Evolutionary conservation across 2,888 invertebrate genomes (phyloP).

Genomic region (Suillia variegata): DNA sequence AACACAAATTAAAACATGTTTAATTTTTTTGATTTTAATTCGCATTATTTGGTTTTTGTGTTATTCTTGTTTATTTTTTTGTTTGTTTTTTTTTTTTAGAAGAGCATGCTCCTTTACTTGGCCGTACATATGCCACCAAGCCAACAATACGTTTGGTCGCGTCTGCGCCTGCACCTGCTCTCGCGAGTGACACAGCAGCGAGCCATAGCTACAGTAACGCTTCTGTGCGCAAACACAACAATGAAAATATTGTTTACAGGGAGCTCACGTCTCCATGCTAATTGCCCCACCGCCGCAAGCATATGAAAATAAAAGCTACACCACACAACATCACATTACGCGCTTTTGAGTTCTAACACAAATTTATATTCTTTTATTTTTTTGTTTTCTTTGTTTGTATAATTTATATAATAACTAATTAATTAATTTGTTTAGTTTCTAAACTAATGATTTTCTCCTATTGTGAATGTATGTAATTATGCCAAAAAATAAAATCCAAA

Average conservation of each 20-base stretch:
- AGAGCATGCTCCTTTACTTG: constrained; percentile 65
- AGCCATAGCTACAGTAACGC: not conserved
- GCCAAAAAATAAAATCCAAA: not conserved
- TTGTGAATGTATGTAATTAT: not conserved
- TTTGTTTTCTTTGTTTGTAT: not conserved
- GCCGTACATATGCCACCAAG: constrained; percentile 57
- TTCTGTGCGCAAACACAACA: constrained; percentile 25
- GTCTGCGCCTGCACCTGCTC: constrained; percentile 24
- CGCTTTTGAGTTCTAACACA: not conserved
- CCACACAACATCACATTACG: constrained; percentile 2
- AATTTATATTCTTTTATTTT: not conserved
- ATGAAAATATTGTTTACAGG: constrained; percentile 37
- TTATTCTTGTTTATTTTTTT: constrained; percentile 41
- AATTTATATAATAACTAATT: not conserved
- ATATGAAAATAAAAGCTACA: not conserved
- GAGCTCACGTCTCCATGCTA: constrained; percentile 42
- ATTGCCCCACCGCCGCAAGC: constrained; percentile 10
- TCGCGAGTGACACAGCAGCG: constrained; percentile 15
- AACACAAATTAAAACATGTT: too few species aligned
- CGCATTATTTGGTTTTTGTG: constrained; percentile 28
- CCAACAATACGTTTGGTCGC: constrained; percentile 35
- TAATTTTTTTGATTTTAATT: constrained; percentile 20
- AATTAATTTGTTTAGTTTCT: too few species aligned
- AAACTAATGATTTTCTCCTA: not conserved
- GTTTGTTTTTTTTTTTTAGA: constrained; percentile 60